These are phyloP conservation scores for Amphiura filiformis DNA, from an alignment of 35 echinoderm and acorn worm genomes.

Conservation along the genomic window DNA sequence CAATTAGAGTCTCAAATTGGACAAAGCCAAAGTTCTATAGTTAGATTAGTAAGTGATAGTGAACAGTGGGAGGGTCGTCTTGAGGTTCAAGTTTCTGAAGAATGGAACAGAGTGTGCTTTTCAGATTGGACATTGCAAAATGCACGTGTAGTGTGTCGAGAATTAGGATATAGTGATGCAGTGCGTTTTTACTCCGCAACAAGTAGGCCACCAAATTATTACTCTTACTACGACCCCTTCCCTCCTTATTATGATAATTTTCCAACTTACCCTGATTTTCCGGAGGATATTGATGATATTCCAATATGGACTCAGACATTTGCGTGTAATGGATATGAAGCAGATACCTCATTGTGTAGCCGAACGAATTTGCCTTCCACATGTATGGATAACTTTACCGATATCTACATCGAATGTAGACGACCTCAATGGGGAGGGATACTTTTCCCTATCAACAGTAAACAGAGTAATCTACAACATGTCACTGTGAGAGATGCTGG, in stretches of 20 bases:
- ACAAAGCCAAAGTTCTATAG: not conserved
- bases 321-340: not conserved
- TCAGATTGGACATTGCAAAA: not conserved
- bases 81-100: not conserved
- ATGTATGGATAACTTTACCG: not conserved
- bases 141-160: not conserved
- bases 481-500: not conserved
- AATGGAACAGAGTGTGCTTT: not conserved
- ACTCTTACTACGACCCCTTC: no score
- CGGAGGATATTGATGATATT: not conserved
- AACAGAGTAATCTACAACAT: not conserved
- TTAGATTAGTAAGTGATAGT: not conserved
- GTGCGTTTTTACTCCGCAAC: not conserved
- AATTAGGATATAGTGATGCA: not conserved
- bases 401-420: not conserved
- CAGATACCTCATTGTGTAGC: not conserved
- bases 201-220: no score
- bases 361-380: not conserved
- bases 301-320: not conserved
- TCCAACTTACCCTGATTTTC: no score
- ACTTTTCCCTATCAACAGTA: not conserved
- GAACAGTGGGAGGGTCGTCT: not conserved
- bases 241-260: no score
- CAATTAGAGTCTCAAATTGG: not conserved
- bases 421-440: not conserved